phyloP scores from a whole-genome alignment of 2,888 invertebrate genomes.

The Torymus auratus region DNA sequence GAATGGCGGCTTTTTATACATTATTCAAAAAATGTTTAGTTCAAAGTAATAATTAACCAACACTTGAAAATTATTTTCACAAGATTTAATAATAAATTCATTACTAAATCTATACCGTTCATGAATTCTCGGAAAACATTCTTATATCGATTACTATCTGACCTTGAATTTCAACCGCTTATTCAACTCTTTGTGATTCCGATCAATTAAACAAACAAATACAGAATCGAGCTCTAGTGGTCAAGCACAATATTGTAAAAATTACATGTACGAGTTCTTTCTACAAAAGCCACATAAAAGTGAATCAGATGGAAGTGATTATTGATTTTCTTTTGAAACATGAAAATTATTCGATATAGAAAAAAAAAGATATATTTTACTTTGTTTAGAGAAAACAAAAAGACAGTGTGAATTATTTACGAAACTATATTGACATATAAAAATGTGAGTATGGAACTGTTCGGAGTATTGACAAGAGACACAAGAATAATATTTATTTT shows the following conservation, averaged over 20 bases:
- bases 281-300: not conserved
- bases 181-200: conserved; percentile 1
- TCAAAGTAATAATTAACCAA: too few species aligned
- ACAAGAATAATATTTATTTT: not conserved
- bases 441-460: too few species aligned
- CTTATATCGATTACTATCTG: not conserved
- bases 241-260: not conserved
- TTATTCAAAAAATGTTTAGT: too few species aligned
- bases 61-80: too few species aligned
- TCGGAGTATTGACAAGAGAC: not conserved
- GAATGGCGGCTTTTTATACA: too few species aligned
- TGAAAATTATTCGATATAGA: not conserved
- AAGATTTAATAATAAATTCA: too few species aligned
- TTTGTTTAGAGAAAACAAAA: too few species aligned
- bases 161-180: conserved; percentile 8
- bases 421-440: too few species aligned
- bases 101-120: too few species aligned
- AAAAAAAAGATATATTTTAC: too few species aligned
- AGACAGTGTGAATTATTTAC: too few species aligned
- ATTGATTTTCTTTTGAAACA: conserved; percentile 13
- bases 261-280: not conserved
- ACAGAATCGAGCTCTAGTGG: not conserved
- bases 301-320: not conserved
- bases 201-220: conserved; percentile 35
- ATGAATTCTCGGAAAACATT: too few species aligned